Evolutionary conservation across 2,113 vertebrate genomes (phyloP), one percentile per base, ranked within the genome.

Genomic region (Bufo gargarizans): DNA sequence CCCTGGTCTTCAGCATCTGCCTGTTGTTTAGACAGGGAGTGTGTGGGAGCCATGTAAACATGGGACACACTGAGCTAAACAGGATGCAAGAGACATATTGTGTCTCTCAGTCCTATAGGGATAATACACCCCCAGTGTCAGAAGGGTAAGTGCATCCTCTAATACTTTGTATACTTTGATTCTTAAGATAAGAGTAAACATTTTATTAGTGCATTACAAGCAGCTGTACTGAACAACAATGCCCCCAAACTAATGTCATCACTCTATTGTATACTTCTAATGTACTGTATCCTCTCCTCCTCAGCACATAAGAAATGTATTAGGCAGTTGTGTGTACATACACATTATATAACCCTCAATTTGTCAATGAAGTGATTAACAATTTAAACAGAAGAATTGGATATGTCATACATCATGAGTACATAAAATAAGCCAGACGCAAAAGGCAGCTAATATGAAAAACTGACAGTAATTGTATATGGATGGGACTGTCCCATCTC

Each of bases 41-140:
- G 72, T 58, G 87, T 82, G 82, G 81, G 87, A 88, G 87, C 47
- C 80, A 19, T 78, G 53, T 89, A 84, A 89, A 89, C 87, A 89
- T 4, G 55, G 55, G 80, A 63, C 65, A 72, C 14, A 49, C n/a
- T 84, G 72, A 78, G 22, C 59, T 89, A 77, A 89, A 89, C 82
- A 84, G 87, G 87, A 89, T 84, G 61, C 82, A 56, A 3, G 58
- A 88, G 47, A 49, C 10, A 20, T 33, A 76, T 33, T 56, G 63
- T n/a, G 77, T 47, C n/a, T 43, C 17, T 65, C 14, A 19, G 49
- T 71, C 50, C 77, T 47, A 77, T 65, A 4, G 72, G 74, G 58
- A 86, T 50, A 63, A 78, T 56, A 80, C 53, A 45, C 78, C 78
- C 22, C 7, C 56, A 43, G 12, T 61, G 56, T 81, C 78, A 4